phyloP scores from a whole-genome alignment of 2,888 invertebrate species.

The Trissonchulus sp. region DNA sequence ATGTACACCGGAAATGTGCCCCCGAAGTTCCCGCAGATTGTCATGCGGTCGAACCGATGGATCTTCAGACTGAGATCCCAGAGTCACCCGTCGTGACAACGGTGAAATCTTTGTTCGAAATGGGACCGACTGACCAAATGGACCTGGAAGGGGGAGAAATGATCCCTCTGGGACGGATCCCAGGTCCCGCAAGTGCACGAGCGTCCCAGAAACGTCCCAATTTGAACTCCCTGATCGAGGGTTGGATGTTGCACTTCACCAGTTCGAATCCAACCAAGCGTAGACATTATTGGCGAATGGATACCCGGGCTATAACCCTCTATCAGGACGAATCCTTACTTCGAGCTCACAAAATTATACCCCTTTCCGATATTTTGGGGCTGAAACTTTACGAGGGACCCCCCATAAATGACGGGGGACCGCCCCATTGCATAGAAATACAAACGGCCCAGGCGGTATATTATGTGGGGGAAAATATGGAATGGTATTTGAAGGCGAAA shows the following conservation, averaged over 20 bases:
- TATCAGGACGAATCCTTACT: conserved; percentile 44
- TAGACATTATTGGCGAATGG: conserved; percentile 49
- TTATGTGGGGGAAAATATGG: conserved; percentile 50
- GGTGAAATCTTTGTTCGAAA: neutral
- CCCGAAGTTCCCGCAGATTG: conserved; percentile 44
- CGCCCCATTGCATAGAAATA: conserved; percentile 51
- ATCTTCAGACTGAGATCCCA: neutral
- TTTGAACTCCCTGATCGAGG: conserved; percentile 37
- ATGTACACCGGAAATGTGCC: conserved; percentile 50
- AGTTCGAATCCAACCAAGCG: conserved; percentile 44
- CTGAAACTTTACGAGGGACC: conserved; percentile 46
- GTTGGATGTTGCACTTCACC: conserved; percentile 51
- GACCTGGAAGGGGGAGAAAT: conserved; percentile 31
- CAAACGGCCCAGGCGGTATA: conserved; percentile 43
- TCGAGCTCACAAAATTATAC: conserved; percentile 35
- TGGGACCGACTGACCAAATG: neutral
- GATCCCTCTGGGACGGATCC: conserved; percentile 43
- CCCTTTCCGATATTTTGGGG: conserved; percentile 45
- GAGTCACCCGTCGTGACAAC: neutral
- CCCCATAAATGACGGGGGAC: conserved; percentile 42
- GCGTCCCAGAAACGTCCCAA: neutral
- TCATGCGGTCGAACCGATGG: conserved; percentile 39
- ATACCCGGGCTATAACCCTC: conserved; percentile 43
- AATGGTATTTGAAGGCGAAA: conserved; percentile 33
- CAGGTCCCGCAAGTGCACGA: conserved; percentile 34